Conservation (phyloP, 1,140 invertebrate genomes). For the Yoshiicerus persimilis region DNA sequence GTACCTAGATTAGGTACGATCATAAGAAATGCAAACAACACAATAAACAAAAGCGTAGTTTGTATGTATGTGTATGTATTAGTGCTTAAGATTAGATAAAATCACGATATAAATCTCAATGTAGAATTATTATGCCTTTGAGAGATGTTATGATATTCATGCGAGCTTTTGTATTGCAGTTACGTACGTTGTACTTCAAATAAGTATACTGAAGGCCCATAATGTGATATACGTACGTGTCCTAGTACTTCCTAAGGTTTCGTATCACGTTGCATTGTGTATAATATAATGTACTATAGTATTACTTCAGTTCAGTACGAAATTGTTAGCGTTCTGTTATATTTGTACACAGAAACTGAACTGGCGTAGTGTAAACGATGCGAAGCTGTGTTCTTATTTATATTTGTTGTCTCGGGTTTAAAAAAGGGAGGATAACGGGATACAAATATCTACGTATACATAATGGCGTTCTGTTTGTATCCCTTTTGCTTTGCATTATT, state of each 20-base stretch:
- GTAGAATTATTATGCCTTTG: background rate
- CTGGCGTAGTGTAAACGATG: too few relatives aligned
- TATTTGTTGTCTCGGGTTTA: background rate
- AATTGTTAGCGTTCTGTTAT: too few relatives aligned
- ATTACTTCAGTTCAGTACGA: background rate
- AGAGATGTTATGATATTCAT: background rate
- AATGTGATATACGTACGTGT: background rate
- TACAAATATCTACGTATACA: background rate
- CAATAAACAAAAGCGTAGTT: background rate
- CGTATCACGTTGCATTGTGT: background rate
- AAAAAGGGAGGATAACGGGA: constrained; percentile 5
- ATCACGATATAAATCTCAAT: background rate
- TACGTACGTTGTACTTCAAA: background rate
- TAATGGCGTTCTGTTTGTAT: background rate
- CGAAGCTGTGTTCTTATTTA: background rate
- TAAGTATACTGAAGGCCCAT: too few relatives aligned
- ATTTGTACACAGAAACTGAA: too few relatives aligned
- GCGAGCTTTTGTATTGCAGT: background rate
- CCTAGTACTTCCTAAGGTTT: background rate
- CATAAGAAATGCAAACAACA: background rate
- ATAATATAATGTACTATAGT: too few relatives aligned
- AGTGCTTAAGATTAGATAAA: background rate
- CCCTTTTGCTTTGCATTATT: background rate
- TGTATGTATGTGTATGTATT: background rate
- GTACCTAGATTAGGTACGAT: background rate